These are phyloP conservation scores for Pseudolycoriella hygida DNA, from an alignment of 2,888 invertebrate genomes.

Conservation along the genomic window DNA sequence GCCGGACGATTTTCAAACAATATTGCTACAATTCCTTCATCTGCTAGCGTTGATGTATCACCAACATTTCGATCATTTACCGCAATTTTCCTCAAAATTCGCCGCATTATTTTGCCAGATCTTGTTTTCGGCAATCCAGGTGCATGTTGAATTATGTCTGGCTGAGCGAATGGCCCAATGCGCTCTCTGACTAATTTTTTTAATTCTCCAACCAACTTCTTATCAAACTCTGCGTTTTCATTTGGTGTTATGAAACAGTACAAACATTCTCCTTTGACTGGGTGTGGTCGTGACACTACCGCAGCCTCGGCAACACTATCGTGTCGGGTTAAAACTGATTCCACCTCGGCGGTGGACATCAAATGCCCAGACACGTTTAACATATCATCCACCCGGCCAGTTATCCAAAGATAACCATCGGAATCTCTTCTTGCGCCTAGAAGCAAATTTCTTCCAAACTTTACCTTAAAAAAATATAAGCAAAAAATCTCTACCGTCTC, in stretches of 20 bases:
- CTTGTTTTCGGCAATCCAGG: conserved; percentile 90
- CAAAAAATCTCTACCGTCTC: conserved; percentile 63
- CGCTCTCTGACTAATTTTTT: conserved; percentile 68
- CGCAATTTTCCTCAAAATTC: conserved; percentile 86
- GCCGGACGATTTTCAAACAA: conserved; percentile 54
- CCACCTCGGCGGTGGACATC: conserved; percentile 91
- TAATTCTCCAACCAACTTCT: conserved; percentile 49
- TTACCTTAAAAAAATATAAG: not conserved
- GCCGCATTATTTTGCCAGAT: conserved; percentile 96
- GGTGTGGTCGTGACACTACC: conserved; percentile 86
- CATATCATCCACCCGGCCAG: conserved; percentile 96
- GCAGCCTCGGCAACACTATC: conserved; percentile 80
- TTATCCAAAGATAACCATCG: conserved; percentile 93
- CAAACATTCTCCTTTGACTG: conserved; percentile 89
- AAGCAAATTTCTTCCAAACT: conserved; percentile 4
- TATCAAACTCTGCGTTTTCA: conserved; percentile 51
- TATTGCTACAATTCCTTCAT: conserved; percentile 69
- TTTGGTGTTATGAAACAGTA: conserved; percentile 94
- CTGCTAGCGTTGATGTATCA: conserved; percentile 86
- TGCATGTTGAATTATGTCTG: conserved; percentile 86
- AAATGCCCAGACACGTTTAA: conserved; percentile 96
- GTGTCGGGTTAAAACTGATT: conserved; percentile 65
- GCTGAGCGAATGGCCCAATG: conserved; percentile 92
- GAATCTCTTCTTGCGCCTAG: conserved; percentile 77
- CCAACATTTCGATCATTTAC: conserved; percentile 77